Base-by-base conservation (phyloP, 2,888 invertebrate species). In the Tenthredo scrophulariae region DNA sequence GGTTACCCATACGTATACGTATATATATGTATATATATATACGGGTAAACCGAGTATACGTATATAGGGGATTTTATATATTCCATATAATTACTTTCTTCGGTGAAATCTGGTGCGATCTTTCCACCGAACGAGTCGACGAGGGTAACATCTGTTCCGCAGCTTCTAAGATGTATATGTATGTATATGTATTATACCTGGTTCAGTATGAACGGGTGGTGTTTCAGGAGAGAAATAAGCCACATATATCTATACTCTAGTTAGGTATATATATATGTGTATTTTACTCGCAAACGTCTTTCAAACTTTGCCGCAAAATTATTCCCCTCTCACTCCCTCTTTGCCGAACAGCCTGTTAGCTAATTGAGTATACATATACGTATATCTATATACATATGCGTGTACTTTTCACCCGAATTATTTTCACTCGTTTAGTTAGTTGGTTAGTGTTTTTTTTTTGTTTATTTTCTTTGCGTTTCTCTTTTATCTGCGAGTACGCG, bases 41-140 rank as follows among this genome's bases (percentile, higher is more conserved):
- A 72, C 18, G 72, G 40, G 37, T 43, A 85, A 82, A 80, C 67
- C 33, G 72, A 33, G 18, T 33, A 67, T 18, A 67, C 18, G 15
- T 67, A 67, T 67, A 33, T 50, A 80, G 85, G 87, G 87, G 87
- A 85, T 90, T 89, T 90, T 89, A 91, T 91, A 89, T 90, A 90
- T 91, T 88, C 90, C 88, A 90, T 88, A 90, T 91, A 91, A 91
- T 91, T 91, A 90, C 90, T 89, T 88, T 89, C 88, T 88, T 84
- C 62, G 70, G 58, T 37, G 67, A 58, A 74, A 85, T 85, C 83
- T 84, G 50, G 82, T 40, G 74, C 77, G 80, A 67, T 67, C 65
- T 70, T 62, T 70, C 79, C 80, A 29, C 54, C 29, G 46, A 75
- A 43, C 77, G 37, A 37, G 77, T 37, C 40, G 77, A 26, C 37